A percentile compares a stretch with the other conserved stretches of the same genome.
Evolutionary conservation across 2,113 vertebrate species (phyloP).

Genomic region (Aldabrachelys gigantea): DNA sequence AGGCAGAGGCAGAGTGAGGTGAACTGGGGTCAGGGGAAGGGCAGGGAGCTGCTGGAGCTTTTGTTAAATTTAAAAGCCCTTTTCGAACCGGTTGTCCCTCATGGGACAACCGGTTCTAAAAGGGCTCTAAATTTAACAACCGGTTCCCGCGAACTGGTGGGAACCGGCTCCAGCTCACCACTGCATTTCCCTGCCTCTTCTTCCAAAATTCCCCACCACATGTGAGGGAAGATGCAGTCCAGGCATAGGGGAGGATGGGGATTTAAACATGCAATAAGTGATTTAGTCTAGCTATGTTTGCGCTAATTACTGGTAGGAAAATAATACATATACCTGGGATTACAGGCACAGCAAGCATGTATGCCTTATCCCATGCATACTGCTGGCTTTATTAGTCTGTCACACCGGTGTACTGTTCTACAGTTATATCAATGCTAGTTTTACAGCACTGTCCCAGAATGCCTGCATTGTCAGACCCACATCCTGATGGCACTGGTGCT

Average conservation of each 20-base stretch:
- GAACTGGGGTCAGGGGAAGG: too few species aligned
- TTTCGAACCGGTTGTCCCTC: too few species aligned
- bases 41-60: too few species aligned
- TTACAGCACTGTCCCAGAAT: not conserved
- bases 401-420: not conserved
- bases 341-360: not conserved
- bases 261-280: not conserved
- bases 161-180: too few species aligned
- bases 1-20: too few species aligned
- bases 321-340: not conserved
- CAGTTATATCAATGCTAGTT: not conserved
- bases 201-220: not conserved
- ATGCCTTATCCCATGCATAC: not conserved
- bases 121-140: too few species aligned
- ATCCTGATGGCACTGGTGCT: too few species aligned
- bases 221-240: not conserved
- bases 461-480: not conserved
- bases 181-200: not conserved
- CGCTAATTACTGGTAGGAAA: not conserved
- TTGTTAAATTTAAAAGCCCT: too few species aligned
- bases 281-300: not conserved
- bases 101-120: too few species aligned
- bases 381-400: not conserved
- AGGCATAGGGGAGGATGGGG: not conserved
- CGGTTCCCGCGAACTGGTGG: too few species aligned